A percentile compares a stretch with the other conserved stretches of the same genome.
Conservation (phyloP, 1,140 invertebrate species). For the Camponotus floridanus region DNA sequence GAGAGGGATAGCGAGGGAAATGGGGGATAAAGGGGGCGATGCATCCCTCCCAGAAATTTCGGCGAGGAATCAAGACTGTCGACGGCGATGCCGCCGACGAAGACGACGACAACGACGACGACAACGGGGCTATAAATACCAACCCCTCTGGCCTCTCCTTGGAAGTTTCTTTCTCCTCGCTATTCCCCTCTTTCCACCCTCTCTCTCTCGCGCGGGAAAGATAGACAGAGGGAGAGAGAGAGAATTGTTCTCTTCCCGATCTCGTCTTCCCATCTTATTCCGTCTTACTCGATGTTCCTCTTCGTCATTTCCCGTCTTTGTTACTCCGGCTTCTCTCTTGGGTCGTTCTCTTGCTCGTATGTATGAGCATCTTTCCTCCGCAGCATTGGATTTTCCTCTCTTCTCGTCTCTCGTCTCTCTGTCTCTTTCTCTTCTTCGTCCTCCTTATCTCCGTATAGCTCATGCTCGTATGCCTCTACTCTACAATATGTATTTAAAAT, state of each 20-base stretch:
- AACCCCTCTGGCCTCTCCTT: constrained; percentile 71
- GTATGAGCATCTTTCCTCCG: constrained; percentile 44
- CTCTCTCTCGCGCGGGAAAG: not conserved
- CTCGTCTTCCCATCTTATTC: constrained; percentile 34
- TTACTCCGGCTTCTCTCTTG: constrained; percentile 26
- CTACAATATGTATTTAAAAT: constrained; percentile 81
- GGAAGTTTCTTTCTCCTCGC: constrained; percentile 23
- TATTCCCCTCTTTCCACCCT: not conserved
- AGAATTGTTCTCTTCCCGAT: constrained; percentile 60
- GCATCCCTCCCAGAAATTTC: constrained; percentile 75
- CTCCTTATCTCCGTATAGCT: constrained; percentile 68
- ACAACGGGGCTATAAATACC: constrained; percentile 74
- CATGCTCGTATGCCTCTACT: constrained; percentile 73
- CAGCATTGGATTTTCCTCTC: constrained; percentile 30
- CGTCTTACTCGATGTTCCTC: constrained; percentile 13
- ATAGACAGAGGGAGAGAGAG: not conserved
- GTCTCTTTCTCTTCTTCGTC: constrained; percentile 44
- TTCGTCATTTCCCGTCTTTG: constrained; percentile 34
- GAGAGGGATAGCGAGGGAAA: constrained; percentile 19
- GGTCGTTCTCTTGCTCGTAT: constrained; percentile 56
- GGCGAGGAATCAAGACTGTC: constrained; percentile 74
- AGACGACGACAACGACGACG: constrained; percentile 40
- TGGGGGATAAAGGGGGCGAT: constrained; percentile 14
- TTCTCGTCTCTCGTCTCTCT: constrained; percentile 10
- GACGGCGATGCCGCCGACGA: constrained; percentile 48